Conservation (phyloP, 1,140 invertebrate species). For the Plectrocnemia conspersa region DNA sequence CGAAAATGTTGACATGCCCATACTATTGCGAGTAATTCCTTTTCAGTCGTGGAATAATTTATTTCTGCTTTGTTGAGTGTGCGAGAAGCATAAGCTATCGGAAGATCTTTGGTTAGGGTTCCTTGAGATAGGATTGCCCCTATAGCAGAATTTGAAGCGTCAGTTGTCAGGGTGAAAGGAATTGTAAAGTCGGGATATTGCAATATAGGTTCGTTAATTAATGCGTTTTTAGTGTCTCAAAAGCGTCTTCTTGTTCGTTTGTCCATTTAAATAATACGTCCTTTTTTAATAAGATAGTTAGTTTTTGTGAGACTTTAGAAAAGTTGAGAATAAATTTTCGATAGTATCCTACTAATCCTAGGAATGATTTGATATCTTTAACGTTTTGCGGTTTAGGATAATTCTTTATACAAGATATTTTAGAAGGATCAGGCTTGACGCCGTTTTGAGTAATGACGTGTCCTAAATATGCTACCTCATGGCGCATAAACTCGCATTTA, state of each 20-base stretch:
- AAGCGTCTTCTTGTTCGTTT: conserved; percentile 35
- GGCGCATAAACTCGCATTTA: conserved; percentile 42
- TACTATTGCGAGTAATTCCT: conserved; percentile 52
- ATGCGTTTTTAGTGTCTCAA: conserved; percentile 35
- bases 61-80: conserved; percentile 43
- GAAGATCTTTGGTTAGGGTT: conserved; percentile 24
- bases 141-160: conserved; percentile 38
- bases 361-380: conserved; percentile 44
- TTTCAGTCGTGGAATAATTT: conserved; percentile 45
- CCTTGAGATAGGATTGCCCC: conserved; percentile 40
- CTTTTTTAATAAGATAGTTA: conserved; percentile 41
- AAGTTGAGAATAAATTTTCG: conserved; percentile 38
- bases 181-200: conserved; percentile 38
- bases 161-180: conserved; percentile 40
- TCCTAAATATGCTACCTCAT: conserved; percentile 46
- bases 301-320: conserved; percentile 38
- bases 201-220: conserved; percentile 32
- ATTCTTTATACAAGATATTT: conserved; percentile 40
- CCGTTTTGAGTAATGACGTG: conserved; percentile 43
- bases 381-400: conserved; percentile 41
- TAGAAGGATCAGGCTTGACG: conserved; percentile 43
- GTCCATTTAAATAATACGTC: conserved; percentile 37
- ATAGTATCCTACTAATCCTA: conserved; percentile 47
- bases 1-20: conserved; percentile 46
- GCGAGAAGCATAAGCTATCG: conserved; percentile 43